Evolutionary conservation across 2,888 invertebrate species (phyloP).

Genomic region (Drosophila vallismaia): DNA sequence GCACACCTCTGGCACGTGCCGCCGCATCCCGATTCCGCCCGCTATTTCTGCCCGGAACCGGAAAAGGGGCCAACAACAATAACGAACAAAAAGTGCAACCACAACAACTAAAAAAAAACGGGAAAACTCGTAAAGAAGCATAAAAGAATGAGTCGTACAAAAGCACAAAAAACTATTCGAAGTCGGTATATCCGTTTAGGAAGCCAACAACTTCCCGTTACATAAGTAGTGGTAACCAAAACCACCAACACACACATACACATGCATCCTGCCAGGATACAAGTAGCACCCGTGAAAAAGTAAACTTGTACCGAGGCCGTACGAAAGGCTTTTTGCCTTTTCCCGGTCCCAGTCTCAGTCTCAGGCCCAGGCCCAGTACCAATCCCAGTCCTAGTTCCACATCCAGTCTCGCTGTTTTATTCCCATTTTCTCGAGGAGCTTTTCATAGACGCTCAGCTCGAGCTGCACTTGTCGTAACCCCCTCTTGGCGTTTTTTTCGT

Average conservation of each 20-base stretch:
- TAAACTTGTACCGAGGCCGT: conserved; percentile 30
- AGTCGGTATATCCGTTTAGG: conserved; percentile 77
- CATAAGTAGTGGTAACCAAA: conserved; percentile 66
- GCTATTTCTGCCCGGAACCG: conserved; percentile 12
- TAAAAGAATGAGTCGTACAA: conserved; percentile 48
- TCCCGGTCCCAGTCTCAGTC: not conserved
- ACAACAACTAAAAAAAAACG: conserved; percentile 30
- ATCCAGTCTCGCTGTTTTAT: conserved; percentile 35
- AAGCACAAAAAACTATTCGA: conserved; percentile 60
- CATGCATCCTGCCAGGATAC: conserved; percentile 34
- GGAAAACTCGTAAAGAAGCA: conserved; percentile 34
- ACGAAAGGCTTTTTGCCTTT: conserved; percentile 39
- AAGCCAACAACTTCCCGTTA: conserved; percentile 73
- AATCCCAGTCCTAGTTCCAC: conserved; percentile 18
- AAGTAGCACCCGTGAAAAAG: conserved; percentile 35
- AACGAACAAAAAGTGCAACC: conserved; percentile 38
- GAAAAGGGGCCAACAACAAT: conserved; percentile 16
- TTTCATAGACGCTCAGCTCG: conserved; percentile 61
- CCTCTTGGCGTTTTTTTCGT: not conserved
- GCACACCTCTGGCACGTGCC: conserved; percentile 51
- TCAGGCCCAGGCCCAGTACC: no score
- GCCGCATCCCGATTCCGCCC: conserved; percentile 18
- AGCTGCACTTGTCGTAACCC: conserved; percentile 42
- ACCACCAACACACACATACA: conserved; percentile 15
- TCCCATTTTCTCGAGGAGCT: conserved; percentile 59